Evolutionary conservation across 2,113 vertebrate genomes (phyloP).

Genomic region (Zosterops hypoxanthus): DNA sequence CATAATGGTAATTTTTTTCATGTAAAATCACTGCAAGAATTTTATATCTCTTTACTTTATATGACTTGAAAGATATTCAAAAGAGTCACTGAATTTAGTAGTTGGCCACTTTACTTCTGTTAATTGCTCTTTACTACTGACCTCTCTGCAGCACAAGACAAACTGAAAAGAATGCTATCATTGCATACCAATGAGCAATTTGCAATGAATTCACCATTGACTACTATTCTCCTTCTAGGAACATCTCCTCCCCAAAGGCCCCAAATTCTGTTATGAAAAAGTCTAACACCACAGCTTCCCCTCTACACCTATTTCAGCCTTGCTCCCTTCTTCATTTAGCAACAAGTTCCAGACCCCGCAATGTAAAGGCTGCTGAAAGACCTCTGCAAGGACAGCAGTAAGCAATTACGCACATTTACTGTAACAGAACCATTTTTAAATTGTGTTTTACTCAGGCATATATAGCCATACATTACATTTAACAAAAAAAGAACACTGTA

Average conservation of each 20-base stretch:
- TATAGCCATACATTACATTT: neutral
- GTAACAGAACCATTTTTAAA: neutral
- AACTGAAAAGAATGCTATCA: neutral
- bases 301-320: neutral
- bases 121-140: neutral
- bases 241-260: fast-evolving
- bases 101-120: neutral
- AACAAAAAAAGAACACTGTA: neutral
- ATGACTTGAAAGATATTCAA: neutral
- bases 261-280: neutral
- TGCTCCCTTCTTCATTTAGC: neutral
- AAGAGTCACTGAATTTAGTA: neutral
- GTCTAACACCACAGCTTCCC: neutral
- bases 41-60: neutral
- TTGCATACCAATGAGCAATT: neutral
- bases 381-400: neutral
- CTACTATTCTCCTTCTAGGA: neutral
- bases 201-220: neutral
- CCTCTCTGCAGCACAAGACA: neutral
- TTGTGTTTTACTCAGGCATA: neutral
- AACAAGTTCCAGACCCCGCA: neutral
- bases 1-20: neutral
- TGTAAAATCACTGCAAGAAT: neutral
- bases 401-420: neutral
- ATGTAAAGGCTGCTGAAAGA: neutral